Conservation (phyloP, 2,888 invertebrate species). For the Coremacera marginata region DNA sequence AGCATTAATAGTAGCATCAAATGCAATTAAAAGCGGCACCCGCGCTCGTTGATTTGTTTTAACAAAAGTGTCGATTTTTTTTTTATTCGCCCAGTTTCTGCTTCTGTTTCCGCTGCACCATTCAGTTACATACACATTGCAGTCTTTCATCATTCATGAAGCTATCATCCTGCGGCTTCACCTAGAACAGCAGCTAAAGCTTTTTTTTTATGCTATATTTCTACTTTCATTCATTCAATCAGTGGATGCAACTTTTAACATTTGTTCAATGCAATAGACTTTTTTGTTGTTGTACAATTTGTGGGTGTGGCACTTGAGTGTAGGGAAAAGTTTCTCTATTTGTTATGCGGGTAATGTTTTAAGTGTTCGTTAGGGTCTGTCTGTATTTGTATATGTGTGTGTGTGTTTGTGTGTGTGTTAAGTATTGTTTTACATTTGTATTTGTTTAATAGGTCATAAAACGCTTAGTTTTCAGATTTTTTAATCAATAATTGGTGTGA, state of each 20-base stretch:
- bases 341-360: too few species aligned
- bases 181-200: too few species aligned
- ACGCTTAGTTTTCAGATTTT: too few species aligned
- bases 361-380: background rate
- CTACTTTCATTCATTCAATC: background rate
- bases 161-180: too few species aligned
- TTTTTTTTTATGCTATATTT: too few species aligned
- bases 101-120: background rate
- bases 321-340: too few species aligned
- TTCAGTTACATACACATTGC: background rate
- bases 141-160: too few species aligned
- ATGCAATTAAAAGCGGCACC: slow-evolving; percentile 1
- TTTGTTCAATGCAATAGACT: background rate
- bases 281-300: slow-evolving; percentile 7
- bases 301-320: background rate
- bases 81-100: background rate
- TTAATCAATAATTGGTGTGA: too few species aligned
- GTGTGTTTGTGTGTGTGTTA: background rate
- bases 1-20: background rate
- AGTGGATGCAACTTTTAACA: slow-evolving; percentile 10
- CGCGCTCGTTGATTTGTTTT: background rate
- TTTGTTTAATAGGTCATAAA: slow-evolving; percentile 4
- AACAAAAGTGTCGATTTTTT: background rate
- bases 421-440: background rate
- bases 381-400: background rate